phyloP scores from a whole-genome alignment of 2,113 vertebrate species.

The Xyrauchen texanus region DNA sequence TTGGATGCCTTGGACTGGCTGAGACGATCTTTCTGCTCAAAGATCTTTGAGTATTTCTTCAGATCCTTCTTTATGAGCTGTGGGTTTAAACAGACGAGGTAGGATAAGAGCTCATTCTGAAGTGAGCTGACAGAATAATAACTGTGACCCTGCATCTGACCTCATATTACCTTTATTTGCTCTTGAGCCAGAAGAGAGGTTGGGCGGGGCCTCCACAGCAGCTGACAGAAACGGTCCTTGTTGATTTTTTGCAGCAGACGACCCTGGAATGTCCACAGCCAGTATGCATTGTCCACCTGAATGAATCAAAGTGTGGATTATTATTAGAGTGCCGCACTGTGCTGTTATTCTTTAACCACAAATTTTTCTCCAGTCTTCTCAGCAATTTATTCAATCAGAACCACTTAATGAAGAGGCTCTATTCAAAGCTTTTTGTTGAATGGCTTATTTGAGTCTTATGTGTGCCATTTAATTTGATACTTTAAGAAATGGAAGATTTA shows the following conservation, averaged over 20 bases:
- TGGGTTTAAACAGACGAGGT: not conserved
- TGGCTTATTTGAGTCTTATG: no score
- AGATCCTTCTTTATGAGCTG: slow-evolving; percentile 97
- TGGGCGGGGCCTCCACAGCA: slow-evolving; percentile 94
- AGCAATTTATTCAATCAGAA: no score
- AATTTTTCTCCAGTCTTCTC: no score
- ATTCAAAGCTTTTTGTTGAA: no score
- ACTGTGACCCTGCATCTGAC: not conserved
- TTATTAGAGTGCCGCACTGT: no score
- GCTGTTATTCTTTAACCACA: no score
- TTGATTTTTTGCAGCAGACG: slow-evolving; percentile 97
- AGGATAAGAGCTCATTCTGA: not conserved
- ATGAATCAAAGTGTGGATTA: not conserved
- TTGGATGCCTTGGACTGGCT: slow-evolving; percentile 98
- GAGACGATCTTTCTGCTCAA: slow-evolving; percentile 98
- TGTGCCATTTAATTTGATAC: no score
- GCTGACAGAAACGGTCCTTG: slow-evolving; percentile 96
- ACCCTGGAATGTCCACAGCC: slow-evolving; percentile 99
- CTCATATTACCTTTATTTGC: slow-evolving; percentile 83
- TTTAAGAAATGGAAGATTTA: no score
- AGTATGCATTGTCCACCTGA: slow-evolving; percentile 97
- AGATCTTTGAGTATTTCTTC: slow-evolving; percentile 98
- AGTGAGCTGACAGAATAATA: not conserved
- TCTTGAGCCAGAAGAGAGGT: slow-evolving; percentile 83
- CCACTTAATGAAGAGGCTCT: no score